phyloP scores from a whole-genome alignment of 2,113 vertebrate species.

The Polyodon spathula region DNA sequence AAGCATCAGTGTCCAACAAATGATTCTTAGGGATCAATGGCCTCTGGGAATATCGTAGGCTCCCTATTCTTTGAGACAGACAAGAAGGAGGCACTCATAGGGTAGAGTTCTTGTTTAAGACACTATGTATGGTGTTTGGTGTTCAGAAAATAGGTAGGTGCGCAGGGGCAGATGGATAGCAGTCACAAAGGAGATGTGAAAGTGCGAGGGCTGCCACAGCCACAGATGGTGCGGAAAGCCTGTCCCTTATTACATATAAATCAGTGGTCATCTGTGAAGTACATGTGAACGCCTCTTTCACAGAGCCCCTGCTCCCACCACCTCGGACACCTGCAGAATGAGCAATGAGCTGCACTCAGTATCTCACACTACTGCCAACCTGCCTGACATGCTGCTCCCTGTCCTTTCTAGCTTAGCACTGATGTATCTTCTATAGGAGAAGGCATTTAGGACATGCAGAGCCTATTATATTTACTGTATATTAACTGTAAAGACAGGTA shows the following conservation, averaged over 20 bases:
- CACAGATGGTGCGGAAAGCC: constrained; percentile 26
- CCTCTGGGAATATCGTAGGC: too few relatives aligned
- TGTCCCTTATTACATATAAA: constrained; percentile 17
- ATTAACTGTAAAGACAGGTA: too few relatives aligned
- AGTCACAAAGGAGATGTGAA: constrained; percentile 2
- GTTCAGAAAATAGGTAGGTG: background rate
- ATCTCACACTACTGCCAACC: background rate
- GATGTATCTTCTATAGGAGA: background rate
- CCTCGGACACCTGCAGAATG: background rate
- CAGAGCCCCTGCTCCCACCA: too few relatives aligned
- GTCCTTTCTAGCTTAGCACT: background rate
- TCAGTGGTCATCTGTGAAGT: constrained; percentile 25
- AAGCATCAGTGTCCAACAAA: too few relatives aligned
- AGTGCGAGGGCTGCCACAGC: constrained; percentile 10
- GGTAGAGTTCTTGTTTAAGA: too few relatives aligned
- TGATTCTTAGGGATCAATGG: too few relatives aligned
- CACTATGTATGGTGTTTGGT: too few relatives aligned
- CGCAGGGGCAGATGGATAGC: constrained; percentile 2
- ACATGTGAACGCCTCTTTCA: constrained; percentile 10
- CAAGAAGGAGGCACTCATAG: too few relatives aligned
- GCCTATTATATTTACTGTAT: background rate
- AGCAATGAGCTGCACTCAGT: background rate
- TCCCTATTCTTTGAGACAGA: too few relatives aligned
- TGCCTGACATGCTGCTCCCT: background rate
- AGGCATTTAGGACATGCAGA: background rate